Base-by-base conservation (phyloP, 2,888 invertebrate species). In the Allacma fusca region DNA sequence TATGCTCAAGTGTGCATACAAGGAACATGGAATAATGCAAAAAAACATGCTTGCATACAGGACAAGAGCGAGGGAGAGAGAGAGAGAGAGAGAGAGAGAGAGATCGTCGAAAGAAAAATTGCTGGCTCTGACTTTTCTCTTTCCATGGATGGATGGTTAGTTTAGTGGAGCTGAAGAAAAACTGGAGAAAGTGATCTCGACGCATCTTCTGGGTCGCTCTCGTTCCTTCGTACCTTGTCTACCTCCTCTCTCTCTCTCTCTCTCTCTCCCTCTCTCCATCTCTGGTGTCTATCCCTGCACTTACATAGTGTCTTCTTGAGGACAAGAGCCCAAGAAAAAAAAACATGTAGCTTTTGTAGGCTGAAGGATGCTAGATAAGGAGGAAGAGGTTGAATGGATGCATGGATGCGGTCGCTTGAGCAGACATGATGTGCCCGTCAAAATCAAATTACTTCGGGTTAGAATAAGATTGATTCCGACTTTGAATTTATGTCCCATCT, bases 391-490 rank as follows among this genome's bases (percentile, higher is more conserved):
- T 28, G 73, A 40, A 40, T 50, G 75, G 62, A 64, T 40, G 65
- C 70, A 28, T 75, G 75, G 79, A 76, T 68, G 76, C 67, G 79
- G 79, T 74, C 64, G 67, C 65, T 71, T 59, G 69, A 69, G 65
- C 74, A 76, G 43, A 74, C 79, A 72, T 69, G 76, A 68, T 79
- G 72, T 71, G 79, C 68, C 79, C 77, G 75, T 80, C 76, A 65
- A 75, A 80, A 80, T 80, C 78, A 78, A 76, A 78, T 80, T 78
- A 77, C 76, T 77, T 75, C 71, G 64, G 29, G 67, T 78, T 78
- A 70, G 80, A 76, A 80, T 78, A 65, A 78, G 80, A 80, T 80
- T 80, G 80, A 77, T 77, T 80, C 67, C 59, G 75, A 44, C 70
- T 76, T 75, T 75, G 69, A 74, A 73, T 72, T 77, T 70, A 72